These are phyloP conservation scores for Lutjanus argentimaculatus DNA, from an alignment of 2,797 vertebrate species.

Conservation along the genomic window DNA sequence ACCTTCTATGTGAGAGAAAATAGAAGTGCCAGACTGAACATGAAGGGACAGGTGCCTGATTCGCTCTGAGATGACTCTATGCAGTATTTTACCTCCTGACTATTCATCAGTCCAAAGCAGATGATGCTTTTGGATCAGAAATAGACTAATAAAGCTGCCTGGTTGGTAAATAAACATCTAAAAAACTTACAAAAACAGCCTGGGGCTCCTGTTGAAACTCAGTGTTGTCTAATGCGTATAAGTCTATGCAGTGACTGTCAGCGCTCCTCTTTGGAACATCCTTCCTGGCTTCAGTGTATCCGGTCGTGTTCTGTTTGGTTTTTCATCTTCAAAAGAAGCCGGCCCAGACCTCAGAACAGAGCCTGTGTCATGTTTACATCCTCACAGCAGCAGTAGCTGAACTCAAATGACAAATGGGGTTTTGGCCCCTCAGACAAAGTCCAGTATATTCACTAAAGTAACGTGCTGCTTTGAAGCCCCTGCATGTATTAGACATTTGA, in stretches of 20 bases:
- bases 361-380: conserved; percentile 21
- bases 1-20: too few relatives aligned
- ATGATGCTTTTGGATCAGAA: not conserved
- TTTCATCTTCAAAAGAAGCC: conserved; percentile 32
- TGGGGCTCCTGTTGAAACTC: not conserved
- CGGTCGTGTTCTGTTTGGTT: not conserved
- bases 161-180: not conserved
- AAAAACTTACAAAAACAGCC: not conserved
- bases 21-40: too few relatives aligned
- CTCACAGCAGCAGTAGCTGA: conserved; percentile 25
- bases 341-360: conserved; percentile 23
- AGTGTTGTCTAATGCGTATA: not conserved
- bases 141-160: not conserved
- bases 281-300: not conserved
- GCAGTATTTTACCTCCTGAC: not conserved
- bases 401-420: conserved; percentile 27
- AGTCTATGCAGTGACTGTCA: not conserved
- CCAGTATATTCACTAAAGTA: not conserved
- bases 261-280: conserved; percentile 19
- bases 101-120: not conserved
- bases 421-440: conserved; percentile 2
- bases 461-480: not conserved
- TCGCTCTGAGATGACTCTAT: too few relatives aligned
- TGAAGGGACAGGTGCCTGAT: too few relatives aligned
- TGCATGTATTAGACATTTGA: not conserved